A percentile compares a stretch with the other conserved stretches of the same genome.
phyloP scores from a whole-genome alignment of 2,113 vertebrate species.

The Ondatra zibethicus region DNA sequence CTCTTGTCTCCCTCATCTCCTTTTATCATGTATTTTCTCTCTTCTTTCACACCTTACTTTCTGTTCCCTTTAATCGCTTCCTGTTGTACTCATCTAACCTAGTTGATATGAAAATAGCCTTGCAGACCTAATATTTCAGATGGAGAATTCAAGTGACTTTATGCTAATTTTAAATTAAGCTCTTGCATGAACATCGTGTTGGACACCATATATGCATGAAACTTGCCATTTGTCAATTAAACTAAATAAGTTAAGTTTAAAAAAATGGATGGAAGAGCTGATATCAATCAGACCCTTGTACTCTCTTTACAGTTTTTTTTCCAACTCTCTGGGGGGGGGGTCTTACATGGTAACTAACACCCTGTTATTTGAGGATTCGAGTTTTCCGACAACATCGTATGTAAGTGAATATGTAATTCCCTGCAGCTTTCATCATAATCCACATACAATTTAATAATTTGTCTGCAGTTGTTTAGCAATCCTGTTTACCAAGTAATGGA shows the following conservation, averaged over 20 bases:
- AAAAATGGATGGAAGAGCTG: not conserved
- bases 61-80: not conserved
- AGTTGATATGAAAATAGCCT: not conserved
- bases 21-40: not conserved
- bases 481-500: slow-evolving; percentile 28
- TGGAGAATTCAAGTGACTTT: not conserved
- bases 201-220: not conserved
- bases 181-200: not conserved
- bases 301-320: slow-evolving; percentile 47
- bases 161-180: not conserved
- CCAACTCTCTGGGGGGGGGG: slow-evolving; percentile 55
- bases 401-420: slow-evolving; percentile 58
- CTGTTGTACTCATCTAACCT: not conserved
- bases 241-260: not conserved
- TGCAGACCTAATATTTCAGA: not conserved
- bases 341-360: slow-evolving; percentile 66
- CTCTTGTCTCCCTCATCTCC: not conserved
- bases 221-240: not conserved
- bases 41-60: not conserved
- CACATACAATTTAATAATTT: slow-evolving; percentile 60
- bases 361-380: slow-evolving; percentile 56
- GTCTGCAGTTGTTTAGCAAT: slow-evolving; percentile 8
- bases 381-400: slow-evolving; percentile 37
- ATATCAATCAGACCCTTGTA: slow-evolving; percentile 8
- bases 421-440: slow-evolving; percentile 51